Percentiles rank a stretch among this genome's conserved stretches.
phyloP scores from a whole-genome alignment of 1,140 invertebrate genomes.

The Leptinotarsa texana region DNA sequence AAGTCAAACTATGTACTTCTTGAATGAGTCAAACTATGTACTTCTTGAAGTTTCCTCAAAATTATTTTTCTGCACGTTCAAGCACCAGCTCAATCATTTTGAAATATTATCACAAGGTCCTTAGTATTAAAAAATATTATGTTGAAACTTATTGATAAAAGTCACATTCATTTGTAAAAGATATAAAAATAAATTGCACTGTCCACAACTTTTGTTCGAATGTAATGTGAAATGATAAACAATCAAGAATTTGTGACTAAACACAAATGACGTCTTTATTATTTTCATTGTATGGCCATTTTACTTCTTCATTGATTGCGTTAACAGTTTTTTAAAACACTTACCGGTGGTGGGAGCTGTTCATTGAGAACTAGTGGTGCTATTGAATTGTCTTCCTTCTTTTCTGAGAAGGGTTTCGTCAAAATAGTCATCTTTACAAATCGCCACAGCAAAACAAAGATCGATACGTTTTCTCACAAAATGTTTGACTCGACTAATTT shows the following conservation, averaged over 20 bases:
- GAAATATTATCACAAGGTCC: too few species aligned
- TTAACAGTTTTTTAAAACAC: conserved; percentile 18
- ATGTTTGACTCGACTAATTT: not conserved
- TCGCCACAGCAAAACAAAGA: not conserved
- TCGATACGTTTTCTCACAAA: not conserved
- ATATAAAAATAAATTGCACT: too few species aligned
- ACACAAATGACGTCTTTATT: conserved; percentile 12
- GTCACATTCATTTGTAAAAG: too few species aligned
- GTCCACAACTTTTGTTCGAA: too few species aligned
- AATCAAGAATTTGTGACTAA: not conserved
- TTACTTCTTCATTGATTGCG: not conserved
- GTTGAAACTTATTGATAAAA: too few species aligned
- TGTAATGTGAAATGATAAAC: too few species aligned
- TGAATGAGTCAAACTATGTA: too few species aligned
- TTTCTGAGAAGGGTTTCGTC: conserved; percentile 67
- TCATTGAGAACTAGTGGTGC: conserved; percentile 62
- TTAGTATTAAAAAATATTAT: too few species aligned
- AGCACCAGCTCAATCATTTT: too few species aligned
- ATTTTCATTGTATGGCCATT: conserved; percentile 11
- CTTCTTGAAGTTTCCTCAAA: too few species aligned
- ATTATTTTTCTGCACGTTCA: too few species aligned
- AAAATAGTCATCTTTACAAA: conserved; percentile 64
- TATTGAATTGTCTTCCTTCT: conserved; percentile 67
- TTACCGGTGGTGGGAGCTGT: conserved; percentile 24
- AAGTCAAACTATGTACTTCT: too few species aligned